These are phyloP conservation scores for Paralichthys olivaceus DNA, from an alignment of 2,113 vertebrate species.

Conservation along the genomic window DNA sequence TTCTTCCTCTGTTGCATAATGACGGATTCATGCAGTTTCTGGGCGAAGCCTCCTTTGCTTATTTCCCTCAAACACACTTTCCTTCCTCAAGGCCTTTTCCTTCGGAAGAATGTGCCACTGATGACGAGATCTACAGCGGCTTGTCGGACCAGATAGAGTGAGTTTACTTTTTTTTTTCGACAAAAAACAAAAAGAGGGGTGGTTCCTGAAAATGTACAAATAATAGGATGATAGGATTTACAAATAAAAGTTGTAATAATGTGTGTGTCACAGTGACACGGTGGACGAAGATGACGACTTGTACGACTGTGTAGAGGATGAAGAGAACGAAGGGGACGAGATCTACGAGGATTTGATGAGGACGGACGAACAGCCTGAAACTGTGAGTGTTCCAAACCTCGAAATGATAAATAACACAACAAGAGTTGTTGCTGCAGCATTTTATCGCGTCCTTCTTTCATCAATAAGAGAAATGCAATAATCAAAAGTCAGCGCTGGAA, in stretches of 20 bases:
- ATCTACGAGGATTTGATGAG: conserved; percentile 94
- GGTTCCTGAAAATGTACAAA: neutral
- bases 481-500: no score
- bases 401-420: neutral
- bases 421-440: neutral
- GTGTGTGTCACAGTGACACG: conserved; percentile 82
- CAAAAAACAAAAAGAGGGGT: neutral
- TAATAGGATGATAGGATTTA: no score
- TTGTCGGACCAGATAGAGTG: conserved; percentile 95
- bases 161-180: conserved; percentile 56
- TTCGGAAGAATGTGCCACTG: conserved; percentile 81
- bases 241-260: neutral
- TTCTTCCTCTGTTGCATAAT: neutral
- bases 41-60: no score
- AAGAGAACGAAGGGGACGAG: conserved; percentile 89
- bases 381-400: conserved; percentile 71
- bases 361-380: conserved; percentile 71
- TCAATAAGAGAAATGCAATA: no score
- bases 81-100: conserved; percentile 86
- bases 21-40: no score
- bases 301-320: conserved; percentile 91
- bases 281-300: conserved; percentile 92
- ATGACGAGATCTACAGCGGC: conserved; percentile 93
- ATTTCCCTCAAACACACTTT: neutral
- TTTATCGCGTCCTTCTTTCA: neutral